phyloP scores from a whole-genome alignment of 2,888 invertebrate genomes.

The Muschampia plurimacula region DNA sequence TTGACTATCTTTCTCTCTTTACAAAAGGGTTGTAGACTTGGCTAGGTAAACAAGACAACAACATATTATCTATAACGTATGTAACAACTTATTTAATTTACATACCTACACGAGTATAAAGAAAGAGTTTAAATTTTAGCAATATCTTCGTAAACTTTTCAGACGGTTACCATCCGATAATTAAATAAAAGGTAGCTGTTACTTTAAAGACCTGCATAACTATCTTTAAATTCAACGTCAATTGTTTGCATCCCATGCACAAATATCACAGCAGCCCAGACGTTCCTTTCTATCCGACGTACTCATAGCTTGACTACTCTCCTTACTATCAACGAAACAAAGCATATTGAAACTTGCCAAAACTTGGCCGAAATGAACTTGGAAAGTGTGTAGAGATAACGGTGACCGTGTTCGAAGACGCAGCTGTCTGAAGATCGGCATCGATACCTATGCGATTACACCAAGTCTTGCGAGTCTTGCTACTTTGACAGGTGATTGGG shows the following conservation, averaged over 20 bases:
- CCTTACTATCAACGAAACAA: background rate
- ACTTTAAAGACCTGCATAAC: too few relatives aligned
- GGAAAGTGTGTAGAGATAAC: conserved; percentile 17
- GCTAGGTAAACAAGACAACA: too few relatives aligned
- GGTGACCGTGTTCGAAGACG: conserved; percentile 23
- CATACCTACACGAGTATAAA: too few relatives aligned
- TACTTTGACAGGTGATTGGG: conserved; percentile 83
- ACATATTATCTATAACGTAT: too few relatives aligned
- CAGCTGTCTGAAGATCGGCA: conserved; percentile 18
- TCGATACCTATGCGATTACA: conserved; percentile 57
- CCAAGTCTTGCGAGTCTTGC: conserved; percentile 67
- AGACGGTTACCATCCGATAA: too few relatives aligned
- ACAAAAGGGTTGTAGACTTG: too few relatives aligned
- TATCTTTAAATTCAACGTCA: background rate
- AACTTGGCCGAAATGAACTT: conserved; percentile 31
- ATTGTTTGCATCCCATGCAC: background rate
- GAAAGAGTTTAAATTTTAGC: too few relatives aligned
- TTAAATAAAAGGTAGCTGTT: too few relatives aligned
- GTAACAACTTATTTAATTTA: too few relatives aligned
- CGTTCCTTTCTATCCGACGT: background rate
- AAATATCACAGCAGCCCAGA: background rate
- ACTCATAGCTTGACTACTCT: too few relatives aligned
- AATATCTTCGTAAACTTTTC: too few relatives aligned
- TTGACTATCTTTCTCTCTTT: too few relatives aligned
- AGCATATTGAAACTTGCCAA: conserved; percentile 16